Base-by-base conservation (phyloP, 2,113 vertebrate species). In the Amblyornis subalaris region DNA sequence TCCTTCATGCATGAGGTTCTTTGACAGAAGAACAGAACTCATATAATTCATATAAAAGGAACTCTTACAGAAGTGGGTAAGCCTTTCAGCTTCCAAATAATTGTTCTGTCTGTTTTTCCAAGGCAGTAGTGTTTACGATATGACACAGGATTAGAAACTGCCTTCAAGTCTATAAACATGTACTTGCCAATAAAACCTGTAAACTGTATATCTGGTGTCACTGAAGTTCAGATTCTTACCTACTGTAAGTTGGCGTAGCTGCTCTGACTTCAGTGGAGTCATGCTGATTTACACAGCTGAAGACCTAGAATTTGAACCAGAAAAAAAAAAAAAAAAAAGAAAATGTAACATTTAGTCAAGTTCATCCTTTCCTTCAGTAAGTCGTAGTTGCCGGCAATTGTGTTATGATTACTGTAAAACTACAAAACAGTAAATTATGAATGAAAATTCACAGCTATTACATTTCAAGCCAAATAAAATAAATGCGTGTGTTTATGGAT, bases 61-160 rank as follows among this genome's bases (percentile, higher is more conserved):
- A 62, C 20, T 38, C 47, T 45, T 53, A 73, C 3, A 66, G 42
- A 90, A 45, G 14, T 45, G 44, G 18, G 31, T 31, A 66, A 79
- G 62, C 24, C 47, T 72, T 94, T 76, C 78, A 70, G 33, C 62
- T 75, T 71, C 73, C 78, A 78, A 55, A 58, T 57, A 58, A 80
- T 57, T 67, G 61, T 78, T 82, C 24, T 85, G 45, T 66, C 48
- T 77, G 35, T 91, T 62, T 96, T 75, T 92, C 53, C 47, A 78
- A 62, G 61, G 75, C 44, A 21, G 64, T 71, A 74, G 54, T 45
- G 55, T 86, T 97, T 96, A 67, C 40, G 7, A 95, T 95, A 96
- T 55, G n/a, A 93, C 67, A 85, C 45, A 88, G 48, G 71, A 58
- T 90, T 91, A 76, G 47, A 94, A 96, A 84, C 77, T 75, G 44